Percentiles rank a stretch among this genome's conserved stretches.
Evolutionary conservation across 1,140 invertebrate genomes (phyloP).

Genomic region (Dendroctonus valens): DNA sequence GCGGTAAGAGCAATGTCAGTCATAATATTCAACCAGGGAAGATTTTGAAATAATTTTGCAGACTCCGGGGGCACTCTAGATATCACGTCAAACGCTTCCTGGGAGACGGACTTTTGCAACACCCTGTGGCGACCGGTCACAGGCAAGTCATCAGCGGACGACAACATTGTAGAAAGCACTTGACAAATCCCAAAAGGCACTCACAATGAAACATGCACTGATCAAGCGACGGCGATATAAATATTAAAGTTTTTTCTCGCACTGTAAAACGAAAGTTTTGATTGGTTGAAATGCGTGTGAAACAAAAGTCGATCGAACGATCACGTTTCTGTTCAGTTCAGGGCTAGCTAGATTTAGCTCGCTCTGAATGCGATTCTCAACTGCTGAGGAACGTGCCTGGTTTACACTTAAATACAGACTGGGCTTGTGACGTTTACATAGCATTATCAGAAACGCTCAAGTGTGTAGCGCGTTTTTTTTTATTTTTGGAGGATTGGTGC

Average conservation of each 20-base stretch:
- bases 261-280: too few species aligned
- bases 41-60: slow-evolving; percentile 45
- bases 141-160: slow-evolving; percentile 40
- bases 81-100: slow-evolving; percentile 37
- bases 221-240: too few species aligned
- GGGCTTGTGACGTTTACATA: slow-evolving; percentile 7
- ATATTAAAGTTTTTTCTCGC: too few species aligned
- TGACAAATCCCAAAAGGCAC: slow-evolving; percentile 26
- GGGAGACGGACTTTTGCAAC: slow-evolving; percentile 38
- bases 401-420: slow-evolving; percentile 9
- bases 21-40: slow-evolving; percentile 49
- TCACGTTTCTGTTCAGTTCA: not conserved
- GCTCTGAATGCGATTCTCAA: slow-evolving; percentile 8
- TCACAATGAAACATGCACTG: not conserved
- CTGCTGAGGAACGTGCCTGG: not conserved
- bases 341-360: not conserved
- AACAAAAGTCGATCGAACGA: too few species aligned
- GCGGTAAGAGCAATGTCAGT: slow-evolving; percentile 47
- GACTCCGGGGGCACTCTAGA: slow-evolving; percentile 45
- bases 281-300: too few species aligned
- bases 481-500: too few species aligned
- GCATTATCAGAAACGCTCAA: too few species aligned
- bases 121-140: slow-evolving; percentile 36
- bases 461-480: too few species aligned
- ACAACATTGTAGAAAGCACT: slow-evolving; percentile 37